Evolutionary conservation across 2,113 vertebrate species (phyloP).

Genomic region (Thamnophis sirtalis): DNA sequence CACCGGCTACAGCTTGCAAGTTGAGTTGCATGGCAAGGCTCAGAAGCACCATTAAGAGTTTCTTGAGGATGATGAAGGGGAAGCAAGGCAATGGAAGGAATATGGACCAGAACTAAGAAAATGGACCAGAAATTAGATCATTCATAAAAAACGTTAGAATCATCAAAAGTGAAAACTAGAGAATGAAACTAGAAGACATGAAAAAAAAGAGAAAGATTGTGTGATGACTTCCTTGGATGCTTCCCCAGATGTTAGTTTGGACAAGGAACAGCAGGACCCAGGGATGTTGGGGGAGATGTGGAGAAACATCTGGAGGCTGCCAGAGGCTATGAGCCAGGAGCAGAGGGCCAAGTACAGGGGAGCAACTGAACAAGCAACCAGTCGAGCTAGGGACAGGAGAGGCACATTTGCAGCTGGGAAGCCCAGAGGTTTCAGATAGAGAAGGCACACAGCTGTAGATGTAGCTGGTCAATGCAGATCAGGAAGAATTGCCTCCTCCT

Average conservation of each 20-base stretch:
- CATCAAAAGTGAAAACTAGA: not conserved
- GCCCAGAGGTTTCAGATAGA: not conserved
- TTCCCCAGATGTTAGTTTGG: not conserved
- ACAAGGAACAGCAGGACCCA: not conserved
- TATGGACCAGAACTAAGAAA: not conserved
- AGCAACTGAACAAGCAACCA: not conserved
- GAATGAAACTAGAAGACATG: not conserved
- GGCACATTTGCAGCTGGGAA: not conserved
- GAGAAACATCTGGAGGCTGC: not conserved
- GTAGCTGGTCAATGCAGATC: not conserved
- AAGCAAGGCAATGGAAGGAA: not conserved
- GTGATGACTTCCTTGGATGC: not conserved
- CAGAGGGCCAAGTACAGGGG: not conserved
- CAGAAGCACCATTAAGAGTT: not conserved
- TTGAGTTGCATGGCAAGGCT: not conserved
- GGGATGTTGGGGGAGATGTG: not conserved
- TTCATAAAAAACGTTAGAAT: not conserved
- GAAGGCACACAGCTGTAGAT: not conserved
- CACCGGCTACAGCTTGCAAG: not conserved
- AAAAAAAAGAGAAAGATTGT: not conserved
- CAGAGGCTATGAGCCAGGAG: not conserved
- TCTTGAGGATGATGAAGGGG: not conserved
- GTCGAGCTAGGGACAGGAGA: not conserved
- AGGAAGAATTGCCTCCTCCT: not conserved
- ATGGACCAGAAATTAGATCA: not conserved